Conservation (phyloP, 2,888 invertebrate genomes). For the Volucella inanis region DNA sequence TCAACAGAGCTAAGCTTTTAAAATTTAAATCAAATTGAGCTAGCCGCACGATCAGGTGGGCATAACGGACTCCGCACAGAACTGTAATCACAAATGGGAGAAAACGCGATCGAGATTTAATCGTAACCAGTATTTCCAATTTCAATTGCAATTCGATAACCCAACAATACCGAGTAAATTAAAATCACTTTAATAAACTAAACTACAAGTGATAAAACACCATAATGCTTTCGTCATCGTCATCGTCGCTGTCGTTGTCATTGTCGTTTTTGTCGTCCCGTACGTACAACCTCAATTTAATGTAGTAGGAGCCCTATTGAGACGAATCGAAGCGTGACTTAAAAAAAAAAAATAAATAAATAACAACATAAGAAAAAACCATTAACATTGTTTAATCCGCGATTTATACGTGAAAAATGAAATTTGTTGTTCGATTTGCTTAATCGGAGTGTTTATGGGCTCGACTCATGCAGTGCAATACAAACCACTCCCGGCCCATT, state of each 20-base stretch:
- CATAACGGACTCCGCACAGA: slow-evolving; percentile 56
- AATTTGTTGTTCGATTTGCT: slow-evolving; percentile 51
- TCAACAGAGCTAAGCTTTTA: slow-evolving; percentile 34
- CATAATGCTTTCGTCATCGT: slow-evolving; percentile 17
- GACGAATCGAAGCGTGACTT: slow-evolving; percentile 68
- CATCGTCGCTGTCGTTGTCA: too few relatives aligned
- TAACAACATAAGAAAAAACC: slow-evolving; percentile 29
- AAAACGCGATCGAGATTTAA: slow-evolving; percentile 41
- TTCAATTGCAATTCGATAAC: slow-evolving; percentile 14
- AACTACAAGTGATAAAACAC: slow-evolving; percentile 21
- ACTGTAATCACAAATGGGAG: slow-evolving; percentile 45
- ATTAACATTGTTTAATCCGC: slow-evolving; percentile 58
- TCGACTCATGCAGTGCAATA: slow-evolving; percentile 38
- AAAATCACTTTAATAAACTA: slow-evolving; percentile 16
- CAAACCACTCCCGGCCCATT: slow-evolving; percentile 36
- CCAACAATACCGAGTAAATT: slow-evolving; percentile 19
- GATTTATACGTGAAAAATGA: slow-evolving; percentile 64
- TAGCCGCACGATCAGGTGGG: slow-evolving; percentile 56
- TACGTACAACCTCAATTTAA: slow-evolving; percentile 41
- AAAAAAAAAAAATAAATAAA: slow-evolving; percentile 20
- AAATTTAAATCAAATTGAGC: slow-evolving; percentile 60
- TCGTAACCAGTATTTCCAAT: slow-evolving; percentile 36
- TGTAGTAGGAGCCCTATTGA: slow-evolving; percentile 48
- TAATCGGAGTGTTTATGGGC: slow-evolving; percentile 53
- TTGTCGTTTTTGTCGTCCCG: slow-evolving; percentile 2